A percentile compares a stretch with the other conserved stretches of the same genome.
These are phyloP conservation scores for Cygnus buccinator DNA, from an alignment of 2,113 vertebrate genomes.

Conservation along the genomic window DNA sequence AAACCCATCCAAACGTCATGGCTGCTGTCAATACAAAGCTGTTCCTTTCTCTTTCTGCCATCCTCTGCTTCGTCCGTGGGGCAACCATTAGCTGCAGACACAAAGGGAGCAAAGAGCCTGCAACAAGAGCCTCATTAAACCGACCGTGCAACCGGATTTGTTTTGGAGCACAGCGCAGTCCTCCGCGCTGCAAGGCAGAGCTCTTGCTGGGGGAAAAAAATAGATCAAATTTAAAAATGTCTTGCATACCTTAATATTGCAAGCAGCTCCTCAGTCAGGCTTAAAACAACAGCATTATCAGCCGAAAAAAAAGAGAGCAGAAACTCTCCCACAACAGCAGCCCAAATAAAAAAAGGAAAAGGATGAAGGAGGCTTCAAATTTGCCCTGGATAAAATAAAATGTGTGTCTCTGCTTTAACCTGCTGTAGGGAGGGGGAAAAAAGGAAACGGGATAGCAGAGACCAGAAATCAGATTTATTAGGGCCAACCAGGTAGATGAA, in stretches of 20 bases:
- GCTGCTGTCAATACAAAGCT: neutral
- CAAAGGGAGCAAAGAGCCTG: slow-evolving; percentile 15
- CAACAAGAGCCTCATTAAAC: slow-evolving; percentile 52
- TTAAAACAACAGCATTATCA: slow-evolving; percentile 11
- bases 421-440: neutral
- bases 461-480: slow-evolving; percentile 4
- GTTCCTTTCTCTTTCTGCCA: neutral
- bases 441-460: neutral
- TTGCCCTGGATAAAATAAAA: slow-evolving; percentile 6
- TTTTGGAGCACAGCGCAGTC: neutral
- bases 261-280: neutral
- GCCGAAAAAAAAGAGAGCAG: neutral
- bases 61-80: neutral
- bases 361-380: slow-evolving; percentile 27
- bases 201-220: neutral
- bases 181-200: neutral
- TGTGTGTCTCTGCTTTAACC: neutral
- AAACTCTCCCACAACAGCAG: neutral
- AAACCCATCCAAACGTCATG: neutral
- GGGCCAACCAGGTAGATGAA: neutral
- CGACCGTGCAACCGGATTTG: neutral
- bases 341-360: slow-evolving; percentile 17
- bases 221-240: neutral
- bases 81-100: neutral
- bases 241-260: neutral